Base-by-base conservation (phyloP, 2,797 vertebrate genomes). In the Notoglanidium macrostoma region DNA sequence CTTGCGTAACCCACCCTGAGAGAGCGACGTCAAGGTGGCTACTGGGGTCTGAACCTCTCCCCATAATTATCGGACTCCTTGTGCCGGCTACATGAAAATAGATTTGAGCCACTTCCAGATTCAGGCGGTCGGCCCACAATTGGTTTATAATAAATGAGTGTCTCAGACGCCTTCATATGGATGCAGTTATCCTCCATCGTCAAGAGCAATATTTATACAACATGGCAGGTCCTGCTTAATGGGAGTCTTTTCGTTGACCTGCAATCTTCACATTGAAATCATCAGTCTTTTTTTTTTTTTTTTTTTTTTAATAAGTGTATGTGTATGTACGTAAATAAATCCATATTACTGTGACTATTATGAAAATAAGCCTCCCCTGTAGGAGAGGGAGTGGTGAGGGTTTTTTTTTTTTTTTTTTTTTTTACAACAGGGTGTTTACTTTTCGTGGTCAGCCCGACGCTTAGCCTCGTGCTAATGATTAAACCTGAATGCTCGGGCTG, bases 1-100 rank as follows among this genome's bases (percentile, higher is more conserved):
- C 90, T 93, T 93, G 93, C 91, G 89, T 91, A 92, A 94, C 94
- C 93, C 93, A 93, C 94, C 93, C 94, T 94, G 95, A 92, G 93
- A 94, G 94, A 95, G 94, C 94, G 94, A 95, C 95, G 95, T 95
- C 95, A 95, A 96, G 95, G 95, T 96, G 95, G 95, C 94, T 93
- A 68, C 91, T 93, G 91, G 94, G 93, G 94, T 94, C 94, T 94
- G 91, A 93, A 79, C 88, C 93, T 94, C 93, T 92, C 94, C 94
- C 93, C 95, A 95, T 96, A 96, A 96, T 96, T 96, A 95, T 94
- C 92, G 92, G 95, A 95, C 94, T 94, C 94, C 94, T 92, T 91
- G 93, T 91, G 92, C 89, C 87, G 90, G 92, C 93, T 92, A 87
- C 90, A 84, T 93, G 91, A 92, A 96, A 96, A 96, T 96, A 96